These are phyloP conservation scores for Corvus cornix DNA, from an alignment of 2,113 vertebrate genomes.

Conservation along the genomic window DNA sequence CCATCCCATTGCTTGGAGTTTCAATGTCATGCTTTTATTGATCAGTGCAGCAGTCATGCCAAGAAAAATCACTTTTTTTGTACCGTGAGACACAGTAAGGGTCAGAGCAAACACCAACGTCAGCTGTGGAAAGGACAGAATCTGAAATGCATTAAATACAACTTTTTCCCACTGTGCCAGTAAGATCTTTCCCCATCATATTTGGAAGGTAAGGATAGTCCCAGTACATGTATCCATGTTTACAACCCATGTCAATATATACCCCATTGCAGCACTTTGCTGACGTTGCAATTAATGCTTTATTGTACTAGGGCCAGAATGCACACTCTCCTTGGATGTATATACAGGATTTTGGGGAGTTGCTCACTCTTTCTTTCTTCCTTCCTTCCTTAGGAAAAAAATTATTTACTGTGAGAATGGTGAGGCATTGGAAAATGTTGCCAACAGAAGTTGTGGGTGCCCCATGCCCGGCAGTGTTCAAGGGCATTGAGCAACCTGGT, in stretches of 20 bases:
- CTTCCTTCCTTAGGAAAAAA: background rate
- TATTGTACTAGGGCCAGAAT: background rate
- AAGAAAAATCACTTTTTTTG: background rate
- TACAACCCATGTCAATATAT: background rate
- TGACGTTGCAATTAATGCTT: background rate
- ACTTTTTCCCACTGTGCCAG: background rate
- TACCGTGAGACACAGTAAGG: background rate
- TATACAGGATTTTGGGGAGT: background rate
- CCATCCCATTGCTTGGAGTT: background rate
- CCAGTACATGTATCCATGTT: background rate
- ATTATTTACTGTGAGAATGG: background rate
- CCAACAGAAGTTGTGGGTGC: background rate
- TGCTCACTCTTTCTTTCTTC: background rate
- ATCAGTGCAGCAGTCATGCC: background rate
- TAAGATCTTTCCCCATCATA: background rate
- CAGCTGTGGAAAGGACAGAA: background rate
- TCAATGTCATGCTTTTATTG: background rate
- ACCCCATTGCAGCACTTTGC: background rate
- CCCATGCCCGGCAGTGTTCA: background rate
- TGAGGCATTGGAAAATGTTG: background rate
- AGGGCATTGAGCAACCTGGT: background rate
- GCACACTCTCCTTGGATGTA: background rate
- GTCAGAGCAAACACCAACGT: background rate
- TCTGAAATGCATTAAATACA: background rate
- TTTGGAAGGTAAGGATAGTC: background rate